phyloP scores from a whole-genome alignment of 2,888 invertebrate species.

The Esperia sulphurella region DNA sequence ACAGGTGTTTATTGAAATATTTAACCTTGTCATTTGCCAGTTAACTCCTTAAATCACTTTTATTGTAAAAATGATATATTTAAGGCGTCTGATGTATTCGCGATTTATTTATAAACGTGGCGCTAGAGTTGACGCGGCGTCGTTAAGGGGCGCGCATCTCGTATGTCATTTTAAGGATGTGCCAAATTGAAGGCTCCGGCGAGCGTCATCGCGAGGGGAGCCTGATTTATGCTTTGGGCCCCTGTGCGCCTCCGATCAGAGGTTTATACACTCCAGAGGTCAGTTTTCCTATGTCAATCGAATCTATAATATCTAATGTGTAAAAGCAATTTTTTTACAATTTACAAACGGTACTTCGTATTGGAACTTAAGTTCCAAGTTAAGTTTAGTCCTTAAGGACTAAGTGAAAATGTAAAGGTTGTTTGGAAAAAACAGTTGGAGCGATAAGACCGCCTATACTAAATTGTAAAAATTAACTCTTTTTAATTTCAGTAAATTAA shows the following conservation, averaged over 20 bases:
- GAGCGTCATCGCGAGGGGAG: constrained; percentile 71
- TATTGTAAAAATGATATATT: constrained; percentile 22
- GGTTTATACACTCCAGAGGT: constrained; percentile 75
- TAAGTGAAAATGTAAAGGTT: too few species aligned
- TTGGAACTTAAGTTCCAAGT: too few species aligned
- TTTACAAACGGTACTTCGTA: too few species aligned
- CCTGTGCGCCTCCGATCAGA: constrained; percentile 57
- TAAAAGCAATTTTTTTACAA: too few species aligned
- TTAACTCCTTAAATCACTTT: constrained; percentile 2
- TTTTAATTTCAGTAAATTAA: too few species aligned
- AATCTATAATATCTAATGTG: too few species aligned
- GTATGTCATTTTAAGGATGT: constrained; percentile 80
- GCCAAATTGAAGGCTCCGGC: constrained; percentile 77
- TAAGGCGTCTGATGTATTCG: constrained; percentile 31
- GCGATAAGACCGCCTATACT: too few species aligned
- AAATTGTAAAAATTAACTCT: too few species aligned
- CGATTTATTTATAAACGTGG: constrained; percentile 48
- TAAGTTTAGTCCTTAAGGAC: too few species aligned
- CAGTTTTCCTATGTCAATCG: constrained; percentile 60
- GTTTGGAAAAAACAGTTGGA: too few species aligned
- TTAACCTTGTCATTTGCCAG: neutral
- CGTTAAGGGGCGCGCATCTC: constrained; percentile 70
- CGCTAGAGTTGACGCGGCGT: constrained; percentile 57
- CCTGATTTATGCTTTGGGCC: constrained; percentile 70
- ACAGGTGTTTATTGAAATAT: neutral